Evolutionary conservation across 2,113 vertebrate genomes (phyloP), one percentile per base, ranked within the genome.

Genomic region (Physeter macrocephalus): DNA sequence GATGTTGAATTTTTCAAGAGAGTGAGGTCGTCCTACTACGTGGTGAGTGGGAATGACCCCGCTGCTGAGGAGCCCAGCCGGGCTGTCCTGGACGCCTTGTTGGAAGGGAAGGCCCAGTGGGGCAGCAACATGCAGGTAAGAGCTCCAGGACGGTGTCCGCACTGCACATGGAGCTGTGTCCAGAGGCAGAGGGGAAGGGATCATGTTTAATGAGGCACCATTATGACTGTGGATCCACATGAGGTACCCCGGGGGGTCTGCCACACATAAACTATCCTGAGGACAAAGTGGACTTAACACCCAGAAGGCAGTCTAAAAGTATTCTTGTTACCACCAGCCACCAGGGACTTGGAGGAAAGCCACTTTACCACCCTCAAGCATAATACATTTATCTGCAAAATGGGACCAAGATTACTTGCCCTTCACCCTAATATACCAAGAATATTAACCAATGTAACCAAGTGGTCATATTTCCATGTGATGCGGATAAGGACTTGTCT

Each of bases 41-140:
- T 99, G 91, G 99, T 99, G 98, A 99, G 99, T 98, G 99, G 99
- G 90, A 99, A 99, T 0, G 99, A 99, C 97, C 97, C 98, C 85
- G 98, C 99, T 8, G 99, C 99, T 0, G 99, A 99, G 97, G 99
- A 99, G 98, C 99, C 99, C 66, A 99, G 99, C 98, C 99, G 99
- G 98, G 98, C 98, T 62, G 99, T 99, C 80, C 99, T 99, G 97
- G 99, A 99, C 92, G 99, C 99, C 98, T 98, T 99, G 90, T 98
- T 99, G 95, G 99, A 99, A 97, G 99, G 99, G 95, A 99, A 99
- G 97, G 98, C 99, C 0, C 99, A 99, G 62, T 99, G 99, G 99
- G 99, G 99, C 97, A 99, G 98, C 97, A 99, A 99, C 97, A 99
- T 99, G 98, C 99, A 99, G 99, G 99, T 99, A 99, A 57, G 98